Evolutionary conservation across 2,113 vertebrate genomes (phyloP).

Genomic region (Penelope pileata): DNA sequence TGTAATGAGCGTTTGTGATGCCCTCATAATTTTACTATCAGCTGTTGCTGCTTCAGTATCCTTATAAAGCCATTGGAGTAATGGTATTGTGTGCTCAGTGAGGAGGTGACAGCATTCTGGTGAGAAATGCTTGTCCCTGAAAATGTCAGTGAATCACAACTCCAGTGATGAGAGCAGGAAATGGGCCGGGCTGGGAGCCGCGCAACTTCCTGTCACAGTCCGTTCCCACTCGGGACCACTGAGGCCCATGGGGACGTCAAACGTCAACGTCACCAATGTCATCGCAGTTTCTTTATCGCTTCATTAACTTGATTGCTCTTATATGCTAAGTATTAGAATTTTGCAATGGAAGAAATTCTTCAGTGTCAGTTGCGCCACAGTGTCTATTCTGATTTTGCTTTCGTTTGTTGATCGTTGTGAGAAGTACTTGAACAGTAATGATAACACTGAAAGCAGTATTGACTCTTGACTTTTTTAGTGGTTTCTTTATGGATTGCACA

Average conservation of each 20-base stretch:
- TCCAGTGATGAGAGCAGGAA: neutral
- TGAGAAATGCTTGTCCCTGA: neutral
- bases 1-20: neutral
- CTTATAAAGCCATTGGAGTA: neutral
- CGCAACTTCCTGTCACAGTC: fast-evolving
- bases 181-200: neutral
- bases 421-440: neutral
- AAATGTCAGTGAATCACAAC: fast-evolving
- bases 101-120: neutral
- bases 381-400: neutral
- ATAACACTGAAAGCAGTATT: neutral
- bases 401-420: neutral
- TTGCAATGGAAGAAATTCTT: neutral
- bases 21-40: neutral
- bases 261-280: fast-evolving
- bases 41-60: neutral
- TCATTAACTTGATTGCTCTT: neutral
- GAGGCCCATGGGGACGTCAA: fast-evolving
- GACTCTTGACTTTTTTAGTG: fast-evolving
- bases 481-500: neutral
- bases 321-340: neutral
- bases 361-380: neutral
- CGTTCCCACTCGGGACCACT: fast-evolving
- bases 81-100: neutral
- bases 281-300: neutral